Base-by-base conservation (phyloP, 2,888 invertebrate species). In the Digitonthophagus gazella region DNA sequence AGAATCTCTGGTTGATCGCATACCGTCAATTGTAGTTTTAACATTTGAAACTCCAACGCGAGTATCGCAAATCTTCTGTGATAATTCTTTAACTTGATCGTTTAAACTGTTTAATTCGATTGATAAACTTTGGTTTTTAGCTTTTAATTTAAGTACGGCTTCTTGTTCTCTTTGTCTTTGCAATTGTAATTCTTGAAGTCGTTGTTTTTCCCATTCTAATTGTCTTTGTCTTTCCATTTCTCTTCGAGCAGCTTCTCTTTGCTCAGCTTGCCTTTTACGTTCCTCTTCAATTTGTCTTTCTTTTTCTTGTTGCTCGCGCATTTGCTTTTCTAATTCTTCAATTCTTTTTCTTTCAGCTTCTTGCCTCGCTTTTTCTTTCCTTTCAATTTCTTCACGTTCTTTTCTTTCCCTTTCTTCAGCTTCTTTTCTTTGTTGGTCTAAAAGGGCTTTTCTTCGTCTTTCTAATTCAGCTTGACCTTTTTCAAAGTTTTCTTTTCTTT, bases 401-500 rank as follows among this genome's bases (percentile, higher is more conserved):
- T 96, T 96, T 2, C 96, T 86, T 78, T 98, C 97, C 19, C 97
- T 88, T 80, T 97, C 97, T 75, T 98, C 97, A 78, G 88, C 89
- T 78, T 98, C 97, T 77, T 95, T 94, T 71, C 93, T 88, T 80
- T 96, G 95, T 71, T 92, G 91, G 78, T 97, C 97, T 67, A 94
- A 87, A n/a, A 98, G 84, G 63, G 95, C 88, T 76, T 94, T 93
- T 20, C 98, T 86, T 58, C 98, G 85, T 28, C 96, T 85, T 80
- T 99, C 98, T 69, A 99, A 83, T 83, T 98, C 98, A 0, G 97
- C 98, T 81, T 99, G 98, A 0, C 99, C 99, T 74, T 97, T 93
- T 73, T 97, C 98, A 84, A 96, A 96, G 84, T 99, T 99, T 84
- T 98, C 97, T 79, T 96, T 91, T 2, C 99, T 87, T 78, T 96